Conservation (phyloP, 2,113 vertebrate species). For the Scolopax mira region DNA sequence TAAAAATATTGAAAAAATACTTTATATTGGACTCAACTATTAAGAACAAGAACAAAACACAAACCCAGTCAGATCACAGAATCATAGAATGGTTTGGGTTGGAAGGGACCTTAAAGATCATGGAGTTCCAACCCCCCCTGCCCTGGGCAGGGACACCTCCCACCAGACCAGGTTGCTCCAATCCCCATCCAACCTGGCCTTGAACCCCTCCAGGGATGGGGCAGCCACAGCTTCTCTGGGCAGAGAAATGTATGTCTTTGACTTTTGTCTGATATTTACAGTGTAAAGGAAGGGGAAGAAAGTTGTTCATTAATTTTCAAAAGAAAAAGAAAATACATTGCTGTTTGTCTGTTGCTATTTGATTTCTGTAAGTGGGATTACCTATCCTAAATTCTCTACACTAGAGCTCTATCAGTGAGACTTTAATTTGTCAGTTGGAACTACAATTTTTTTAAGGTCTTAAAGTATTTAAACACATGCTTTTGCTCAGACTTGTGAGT, state of each 20-base stretch:
- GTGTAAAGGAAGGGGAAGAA: neutral
- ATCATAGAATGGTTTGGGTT: too few species aligned
- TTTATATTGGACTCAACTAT: neutral
- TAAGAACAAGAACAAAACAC: neutral
- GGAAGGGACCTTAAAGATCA: too few species aligned
- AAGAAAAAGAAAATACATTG: neutral
- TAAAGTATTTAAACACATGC: neutral
- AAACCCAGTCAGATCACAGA: neutral
- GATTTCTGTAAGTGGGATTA: neutral
- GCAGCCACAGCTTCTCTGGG: too few species aligned
- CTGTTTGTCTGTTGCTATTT: neutral
- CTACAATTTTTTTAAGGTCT: neutral
- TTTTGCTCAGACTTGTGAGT: conserved; percentile 25
- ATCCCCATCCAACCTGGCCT: too few species aligned
- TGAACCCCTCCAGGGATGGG: too few species aligned
- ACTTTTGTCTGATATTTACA: neutral
- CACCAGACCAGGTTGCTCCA: too few species aligned
- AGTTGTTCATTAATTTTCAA: neutral
- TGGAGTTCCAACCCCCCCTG: too few species aligned
- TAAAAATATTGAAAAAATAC: neutral
- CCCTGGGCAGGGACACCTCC: too few species aligned
- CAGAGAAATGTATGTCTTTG: neutral
- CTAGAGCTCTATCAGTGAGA: neutral
- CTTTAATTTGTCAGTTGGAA: conserved; percentile 4
- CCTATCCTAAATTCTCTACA: neutral